Base-by-base conservation (phyloP, 2,113 vertebrate genomes). In the Heterochromis multidens region DNA sequence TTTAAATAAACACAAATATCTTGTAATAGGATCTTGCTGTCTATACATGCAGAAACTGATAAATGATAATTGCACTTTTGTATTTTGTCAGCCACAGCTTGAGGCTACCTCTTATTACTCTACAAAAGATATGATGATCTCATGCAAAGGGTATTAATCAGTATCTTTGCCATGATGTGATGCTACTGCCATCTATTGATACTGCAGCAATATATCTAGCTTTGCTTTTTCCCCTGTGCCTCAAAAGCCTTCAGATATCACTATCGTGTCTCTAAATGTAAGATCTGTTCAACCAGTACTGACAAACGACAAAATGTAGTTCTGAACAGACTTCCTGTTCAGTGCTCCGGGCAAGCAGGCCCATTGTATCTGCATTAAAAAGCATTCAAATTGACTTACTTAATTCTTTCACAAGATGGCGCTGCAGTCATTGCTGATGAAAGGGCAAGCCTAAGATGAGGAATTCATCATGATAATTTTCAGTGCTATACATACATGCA, bases 171-270 rank as follows among this genome's bases (percentile, higher is more conserved):
- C 46, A 31, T 17, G 58, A 79, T 92, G 93, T 89, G 88, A 82
- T 92, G 83, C 93, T 95, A 94, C 95, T 94, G 94, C 93, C 95
- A 90, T 88, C 94, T 95, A 79, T 77, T 94, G 94, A 82, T 77
- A 6, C 70, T 56, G 63, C 56, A 54, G 59, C 1, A 5, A 82
- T 81, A 29, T 78, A 16, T 40, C 16, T 8, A 14, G 77, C 23
- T 54, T 67, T 19, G 23, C 7, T 49, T 40, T 21, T 29, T 19
- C 16, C 46, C 5, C 21, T 5, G 2, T 14, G 35, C 27, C 35
- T 74, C 31, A 49, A 9, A 27, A 82, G 76, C 27, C 56, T 14
- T 17, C 56, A 4, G 40, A 25, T 59, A 52, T 77, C 21, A 46
- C 61, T 2, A 9, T 63, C 17, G 35, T 17, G 7, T 31, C 65